Percentiles rank a stretch among this genome's conserved stretches.
Evolutionary conservation across 2,888 invertebrate genomes (phyloP).

Genomic region (Drosophila flavopinicola): DNA sequence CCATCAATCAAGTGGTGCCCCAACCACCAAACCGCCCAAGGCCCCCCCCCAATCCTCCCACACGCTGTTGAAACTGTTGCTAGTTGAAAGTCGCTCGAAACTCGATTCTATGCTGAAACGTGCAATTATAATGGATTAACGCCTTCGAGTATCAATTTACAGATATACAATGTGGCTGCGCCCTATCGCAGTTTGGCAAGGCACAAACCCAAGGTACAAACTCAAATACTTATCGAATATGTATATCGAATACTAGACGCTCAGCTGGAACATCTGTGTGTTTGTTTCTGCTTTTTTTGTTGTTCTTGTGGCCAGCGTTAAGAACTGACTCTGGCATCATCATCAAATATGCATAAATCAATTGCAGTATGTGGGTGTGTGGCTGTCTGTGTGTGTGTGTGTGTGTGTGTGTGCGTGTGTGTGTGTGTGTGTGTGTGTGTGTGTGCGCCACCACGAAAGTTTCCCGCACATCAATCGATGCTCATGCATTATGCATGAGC

Average conservation of each 20-base stretch:
- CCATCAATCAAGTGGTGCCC: conserved; percentile 57
- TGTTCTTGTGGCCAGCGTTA: conserved; percentile 9
- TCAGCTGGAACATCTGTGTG: background rate
- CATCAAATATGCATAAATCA: conserved; percentile 62
- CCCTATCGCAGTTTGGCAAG: conserved; percentile 82
- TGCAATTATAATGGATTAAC: conserved; percentile 56
- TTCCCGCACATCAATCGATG: conserved; percentile 31
- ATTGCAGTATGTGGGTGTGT: conserved; percentile 20
- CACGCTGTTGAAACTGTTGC: conserved; percentile 13
- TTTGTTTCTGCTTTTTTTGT: too few relatives aligned
- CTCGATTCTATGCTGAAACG: conserved; percentile 2
- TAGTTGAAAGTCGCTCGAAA: conserved; percentile 28
- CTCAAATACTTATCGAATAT: background rate
- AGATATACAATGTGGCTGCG: conserved; percentile 83
- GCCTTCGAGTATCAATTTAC: conserved; percentile 74
- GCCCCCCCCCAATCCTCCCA: background rate
- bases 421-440: background rate
- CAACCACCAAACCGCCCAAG: background rate
- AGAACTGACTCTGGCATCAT: conserved; percentile 6
- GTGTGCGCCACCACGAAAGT: background rate
- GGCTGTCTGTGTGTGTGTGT: conserved; percentile 1
- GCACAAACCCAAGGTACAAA: conserved; percentile 80
- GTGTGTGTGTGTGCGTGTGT: conserved; percentile 2
- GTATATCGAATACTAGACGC: background rate
- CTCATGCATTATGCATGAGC: conserved; percentile 37